A percentile compares a stretch with the other conserved stretches of the same genome.
phyloP scores from a whole-genome alignment of 2,888 invertebrate genomes.

The Xestia sexstrigata region DNA sequence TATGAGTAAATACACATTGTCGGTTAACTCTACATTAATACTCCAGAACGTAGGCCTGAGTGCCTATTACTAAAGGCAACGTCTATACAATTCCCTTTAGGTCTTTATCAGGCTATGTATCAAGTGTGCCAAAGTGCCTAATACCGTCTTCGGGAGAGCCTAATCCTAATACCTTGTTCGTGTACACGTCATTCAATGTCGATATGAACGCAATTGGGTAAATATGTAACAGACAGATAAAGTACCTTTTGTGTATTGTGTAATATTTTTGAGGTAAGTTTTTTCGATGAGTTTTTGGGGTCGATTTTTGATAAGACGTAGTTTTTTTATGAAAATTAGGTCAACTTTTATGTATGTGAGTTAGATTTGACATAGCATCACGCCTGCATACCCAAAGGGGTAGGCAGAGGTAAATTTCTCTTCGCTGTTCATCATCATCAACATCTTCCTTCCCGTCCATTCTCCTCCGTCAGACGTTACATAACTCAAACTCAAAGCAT shows the following conservation, averaged over 20 bases:
- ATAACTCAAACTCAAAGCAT: too few species aligned
- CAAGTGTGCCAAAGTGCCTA: slow-evolving; percentile 11
- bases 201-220: slow-evolving; percentile 14
- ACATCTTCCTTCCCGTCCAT: too few species aligned
- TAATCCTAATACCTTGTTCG: slow-evolving; percentile 29
- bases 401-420: too few species aligned
- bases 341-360: not conserved
- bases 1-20: not conserved
- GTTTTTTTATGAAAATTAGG: not conserved
- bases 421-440: too few species aligned
- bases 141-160: slow-evolving; percentile 18
- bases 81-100: slow-evolving; percentile 33
- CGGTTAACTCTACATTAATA: not conserved
- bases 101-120: slow-evolving; percentile 33
- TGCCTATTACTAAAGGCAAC: slow-evolving; percentile 16
- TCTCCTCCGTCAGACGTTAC: too few species aligned
- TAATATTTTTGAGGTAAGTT: not conserved
- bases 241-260: slow-evolving; percentile 9
- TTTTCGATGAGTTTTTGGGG: not conserved
- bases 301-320: not conserved
- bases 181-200: slow-evolving; percentile 39
- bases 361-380: too few species aligned
- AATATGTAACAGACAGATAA: slow-evolving; percentile 8
- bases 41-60: slow-evolving; percentile 1
- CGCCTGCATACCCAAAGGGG: not conserved